Percentiles rank a stretch among this genome's conserved stretches.
These are phyloP conservation scores for Sturnus vulgaris DNA, from an alignment of 2,113 vertebrate species.

Conservation along the genomic window DNA sequence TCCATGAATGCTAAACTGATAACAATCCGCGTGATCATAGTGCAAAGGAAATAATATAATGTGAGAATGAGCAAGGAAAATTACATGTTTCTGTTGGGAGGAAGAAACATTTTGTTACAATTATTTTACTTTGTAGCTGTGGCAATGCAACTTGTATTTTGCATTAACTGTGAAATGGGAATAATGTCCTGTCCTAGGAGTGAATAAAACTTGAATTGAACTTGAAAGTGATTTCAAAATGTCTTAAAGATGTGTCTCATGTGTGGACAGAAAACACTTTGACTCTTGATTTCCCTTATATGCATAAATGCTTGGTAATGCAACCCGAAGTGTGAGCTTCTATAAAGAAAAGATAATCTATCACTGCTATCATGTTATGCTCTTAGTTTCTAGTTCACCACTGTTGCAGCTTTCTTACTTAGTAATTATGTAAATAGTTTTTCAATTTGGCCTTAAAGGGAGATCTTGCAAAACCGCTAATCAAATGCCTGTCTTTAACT, in stretches of 20 bases:
- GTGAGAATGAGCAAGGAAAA: not conserved
- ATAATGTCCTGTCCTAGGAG: not conserved
- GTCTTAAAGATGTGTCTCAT: not conserved
- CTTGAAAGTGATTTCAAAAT: not conserved
- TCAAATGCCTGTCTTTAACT: not conserved
- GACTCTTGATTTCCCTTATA: not conserved
- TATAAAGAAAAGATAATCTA: not conserved
- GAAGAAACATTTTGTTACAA: not conserved
- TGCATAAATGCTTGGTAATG: not conserved
- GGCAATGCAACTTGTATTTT: not conserved
- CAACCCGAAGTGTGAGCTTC: not conserved
- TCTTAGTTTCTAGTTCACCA: not conserved
- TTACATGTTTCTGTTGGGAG: not conserved
- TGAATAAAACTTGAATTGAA: not conserved
- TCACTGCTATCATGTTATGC: not conserved
- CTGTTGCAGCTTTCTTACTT: not conserved
- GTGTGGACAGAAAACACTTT: not conserved
- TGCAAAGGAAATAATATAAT: not conserved
- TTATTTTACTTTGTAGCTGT: not conserved
- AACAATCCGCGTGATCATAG: not conserved
- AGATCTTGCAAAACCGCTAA: not conserved
- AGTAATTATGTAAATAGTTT: not conserved
- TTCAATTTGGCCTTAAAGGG: not conserved
- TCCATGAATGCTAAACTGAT: not conserved
- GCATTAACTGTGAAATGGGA: not conserved